Evolutionary conservation across 2,797 vertebrate species (phyloP).

Genomic region (Hypotaenidia okinawae): DNA sequence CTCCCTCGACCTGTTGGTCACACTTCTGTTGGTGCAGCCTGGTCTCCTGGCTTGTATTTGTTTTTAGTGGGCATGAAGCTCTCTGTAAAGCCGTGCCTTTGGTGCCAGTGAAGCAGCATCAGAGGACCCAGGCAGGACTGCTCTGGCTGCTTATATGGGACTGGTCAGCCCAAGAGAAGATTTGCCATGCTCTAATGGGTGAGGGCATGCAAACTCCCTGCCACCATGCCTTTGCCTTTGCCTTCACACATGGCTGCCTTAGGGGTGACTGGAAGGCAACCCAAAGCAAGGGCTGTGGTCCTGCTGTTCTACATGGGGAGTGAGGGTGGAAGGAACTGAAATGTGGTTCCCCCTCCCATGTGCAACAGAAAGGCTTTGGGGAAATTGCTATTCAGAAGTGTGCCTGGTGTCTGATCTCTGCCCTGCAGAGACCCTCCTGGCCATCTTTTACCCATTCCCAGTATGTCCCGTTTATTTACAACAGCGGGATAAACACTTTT

Average conservation of each 20-base stretch:
- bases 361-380: background rate
- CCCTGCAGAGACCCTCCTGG: background rate
- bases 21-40: too few species aligned
- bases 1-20: too few species aligned
- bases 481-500: background rate
- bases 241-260: background rate
- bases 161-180: background rate
- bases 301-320: rapidly evolving
- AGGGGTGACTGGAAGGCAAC: background rate
- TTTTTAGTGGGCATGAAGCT: background rate
- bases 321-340: background rate
- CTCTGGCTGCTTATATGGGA: background rate
- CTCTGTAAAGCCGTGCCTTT: background rate
- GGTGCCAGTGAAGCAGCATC: background rate
- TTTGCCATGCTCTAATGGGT: background rate
- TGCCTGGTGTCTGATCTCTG: background rate
- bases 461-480: background rate
- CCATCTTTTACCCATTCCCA: background rate
- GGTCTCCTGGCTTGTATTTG: background rate
- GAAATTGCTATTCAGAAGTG: background rate
- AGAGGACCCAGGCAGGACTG: background rate
- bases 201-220: background rate
- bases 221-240: background rate
- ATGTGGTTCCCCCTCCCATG: background rate
- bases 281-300: background rate